phyloP scores from a whole-genome alignment of 2,797 vertebrate species.

The Taenioides sp. region DNA sequence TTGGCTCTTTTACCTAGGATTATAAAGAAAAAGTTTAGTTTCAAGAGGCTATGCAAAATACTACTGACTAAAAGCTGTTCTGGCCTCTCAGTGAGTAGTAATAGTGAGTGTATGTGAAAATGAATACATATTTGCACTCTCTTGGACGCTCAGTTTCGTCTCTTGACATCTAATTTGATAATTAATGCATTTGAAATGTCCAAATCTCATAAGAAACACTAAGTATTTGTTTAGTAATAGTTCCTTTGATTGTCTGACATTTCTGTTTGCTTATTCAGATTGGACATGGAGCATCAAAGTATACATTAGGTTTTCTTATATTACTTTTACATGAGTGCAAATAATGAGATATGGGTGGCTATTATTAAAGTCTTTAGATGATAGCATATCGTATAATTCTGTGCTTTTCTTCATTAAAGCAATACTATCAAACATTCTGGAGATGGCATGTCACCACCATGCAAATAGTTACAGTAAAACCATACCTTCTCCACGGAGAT shows the following conservation, averaged over 20 bases:
- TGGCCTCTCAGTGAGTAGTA: neutral
- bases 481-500: too few relatives aligned
- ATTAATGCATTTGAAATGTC: constrained; percentile 61
- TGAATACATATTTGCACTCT: constrained; percentile 44
- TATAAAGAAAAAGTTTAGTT: constrained; percentile 62
- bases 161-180: constrained; percentile 35
- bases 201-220: constrained; percentile 44
- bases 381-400: neutral
- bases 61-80: constrained; percentile 40
- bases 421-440: too few relatives aligned
- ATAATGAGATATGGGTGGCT: constrained; percentile 53
- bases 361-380: neutral
- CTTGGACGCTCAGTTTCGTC: constrained; percentile 17
- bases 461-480: too few relatives aligned
- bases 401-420: too few relatives aligned
- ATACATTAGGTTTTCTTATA: constrained; percentile 37
- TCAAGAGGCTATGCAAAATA: constrained; percentile 47
- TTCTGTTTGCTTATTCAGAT: constrained; percentile 60
- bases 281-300: constrained; percentile 39
- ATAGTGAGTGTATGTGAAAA: constrained; percentile 17
- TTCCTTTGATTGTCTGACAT: constrained; percentile 31
- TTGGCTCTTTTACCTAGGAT: constrained; percentile 50
- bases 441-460: too few relatives aligned
- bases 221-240: constrained; percentile 53
- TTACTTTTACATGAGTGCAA: constrained; percentile 59